These are phyloP conservation scores for Denticeps clupeoides DNA, from an alignment of 2,797 vertebrate genomes.

Conservation along the genomic window DNA sequence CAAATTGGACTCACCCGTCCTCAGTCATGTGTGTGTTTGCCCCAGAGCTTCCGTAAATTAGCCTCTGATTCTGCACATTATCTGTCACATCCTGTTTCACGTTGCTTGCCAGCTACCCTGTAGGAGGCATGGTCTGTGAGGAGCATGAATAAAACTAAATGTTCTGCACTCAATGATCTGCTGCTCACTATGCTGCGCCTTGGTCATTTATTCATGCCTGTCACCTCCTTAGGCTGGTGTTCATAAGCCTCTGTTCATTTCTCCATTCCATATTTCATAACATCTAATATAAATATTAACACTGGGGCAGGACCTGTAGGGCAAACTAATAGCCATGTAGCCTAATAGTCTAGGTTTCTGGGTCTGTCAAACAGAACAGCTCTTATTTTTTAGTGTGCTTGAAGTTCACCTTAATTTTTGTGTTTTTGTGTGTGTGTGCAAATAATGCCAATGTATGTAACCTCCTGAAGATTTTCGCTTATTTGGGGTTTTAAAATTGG, in stretches of 20 bases:
- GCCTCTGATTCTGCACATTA: background rate
- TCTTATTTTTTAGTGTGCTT: too few relatives aligned
- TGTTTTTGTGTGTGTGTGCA: too few relatives aligned
- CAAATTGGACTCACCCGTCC: background rate
- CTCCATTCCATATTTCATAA: constrained; percentile 1
- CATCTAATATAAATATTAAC: constrained; percentile 13
- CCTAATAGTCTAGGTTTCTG: background rate
- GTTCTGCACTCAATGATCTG: constrained; percentile 4
- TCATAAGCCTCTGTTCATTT: background rate
- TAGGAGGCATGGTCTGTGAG: background rate
- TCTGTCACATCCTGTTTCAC: background rate
- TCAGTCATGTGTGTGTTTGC: background rate
- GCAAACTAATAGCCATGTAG: constrained; percentile 1
- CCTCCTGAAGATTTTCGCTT: too few relatives aligned
- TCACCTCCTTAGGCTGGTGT: background rate
- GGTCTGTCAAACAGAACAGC: too few relatives aligned
- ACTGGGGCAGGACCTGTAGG: constrained; percentile 1
- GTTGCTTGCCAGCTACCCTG: background rate
- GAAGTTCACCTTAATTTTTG: too few relatives aligned
- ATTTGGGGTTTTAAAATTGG: too few relatives aligned
- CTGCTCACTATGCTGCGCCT: constrained; percentile 7
- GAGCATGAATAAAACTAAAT: background rate
- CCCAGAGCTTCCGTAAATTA: constrained; percentile 16
- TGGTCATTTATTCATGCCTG: constrained; percentile 6
- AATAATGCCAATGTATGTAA: too few relatives aligned